Base-by-base conservation (phyloP, 1,140 invertebrate species). In the Calephelis nemesis region DNA sequence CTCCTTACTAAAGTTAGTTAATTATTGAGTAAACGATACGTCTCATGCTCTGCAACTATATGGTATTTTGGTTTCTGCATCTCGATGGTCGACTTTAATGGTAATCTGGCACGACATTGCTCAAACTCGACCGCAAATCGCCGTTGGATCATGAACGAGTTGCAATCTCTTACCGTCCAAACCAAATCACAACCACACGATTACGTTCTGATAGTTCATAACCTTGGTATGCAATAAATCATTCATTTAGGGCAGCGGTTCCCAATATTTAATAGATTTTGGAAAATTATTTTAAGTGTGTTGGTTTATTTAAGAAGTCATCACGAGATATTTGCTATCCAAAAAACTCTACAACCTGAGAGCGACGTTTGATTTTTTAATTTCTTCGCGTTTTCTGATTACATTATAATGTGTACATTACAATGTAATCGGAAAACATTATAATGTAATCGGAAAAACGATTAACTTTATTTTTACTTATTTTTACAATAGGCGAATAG, bases 111-210 rank as follows among this genome's bases (percentile, higher is more conserved):
- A 69, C 67, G 64, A 62, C 63, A 60, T 58, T 66, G 15, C 47
- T 48, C 63, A n/a, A 63, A 66, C 63, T 65, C 60, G 45, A 54
- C 71, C 71, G 64, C 71, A 69, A 68, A 68, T 64, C 62, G 60
- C 63, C 30, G 63, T 60, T 45, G 67, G 47, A 47, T 66, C 19
- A 58, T 58, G 54, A 58, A 58, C 54, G 54, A 58, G 54, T 39
- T 58, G 54, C 30, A 58, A 58, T 58, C 19, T 9, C 54, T 39
- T 12, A 58, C 54, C 54, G 54, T 39, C 54, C 54, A 10, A 58
- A 12, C 19, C 30, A 11, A 58, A 58, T 58, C 12, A 9, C 4
- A 58, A 58, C 54, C 54, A 58, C 54, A 39, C 54, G 30, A 58
- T 58, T 40, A 58, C 54, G 54, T 58, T 39, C 8, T 45, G 42